Base-by-base conservation (phyloP, 2,797 vertebrate species). In the Halcyon chelicuti region DNA sequence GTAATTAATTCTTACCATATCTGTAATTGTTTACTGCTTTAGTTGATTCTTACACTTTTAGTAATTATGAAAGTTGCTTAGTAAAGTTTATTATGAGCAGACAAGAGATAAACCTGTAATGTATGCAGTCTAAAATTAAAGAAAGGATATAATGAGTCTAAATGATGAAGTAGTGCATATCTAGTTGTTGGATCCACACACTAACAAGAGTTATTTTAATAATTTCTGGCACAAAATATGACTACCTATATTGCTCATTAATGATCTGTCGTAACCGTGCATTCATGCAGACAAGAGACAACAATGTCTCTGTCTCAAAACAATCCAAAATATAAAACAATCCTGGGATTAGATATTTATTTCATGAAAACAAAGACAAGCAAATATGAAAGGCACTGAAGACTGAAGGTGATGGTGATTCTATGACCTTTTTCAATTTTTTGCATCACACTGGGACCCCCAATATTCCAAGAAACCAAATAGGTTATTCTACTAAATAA, bases 391-490 rank as follows among this genome's bases (percentile, higher is more conserved):
- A 80, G 42, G 17, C 40, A 57, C 8, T 39, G 28, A n/a, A 70
- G 35, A 35, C 14, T 61, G 52, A 10, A 40, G 51, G 21, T 12
- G 22, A 49, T 6, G 9, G 17, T 52, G 40, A 47, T 37, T 65
- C 67, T 39, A 2, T 35, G 46, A 65, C 35, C 12, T 73, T 83
- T 68, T 40, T 49, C 60, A 54, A 28, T 76, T 44, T 80, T 90
- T 80, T 92, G 33, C 66, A 78, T 72, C n/a, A 33, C n/a, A 91
- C 47, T 60, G 77, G 86, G 95, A 94, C 71, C 21, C n/a, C 73
- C 20, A 42, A 37, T 55, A 84, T 22, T 58, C 20, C 9, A 70
- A 85, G 93, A 96, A 96, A 93, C 88, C 42, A 97, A 86, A 68
- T 63, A 42, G n/a, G 42, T 70, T 85, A 31, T 79, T 73, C 70